Evolutionary conservation across 1,140 invertebrate genomes (phyloP).

Genomic region (Megalopta genalis): DNA sequence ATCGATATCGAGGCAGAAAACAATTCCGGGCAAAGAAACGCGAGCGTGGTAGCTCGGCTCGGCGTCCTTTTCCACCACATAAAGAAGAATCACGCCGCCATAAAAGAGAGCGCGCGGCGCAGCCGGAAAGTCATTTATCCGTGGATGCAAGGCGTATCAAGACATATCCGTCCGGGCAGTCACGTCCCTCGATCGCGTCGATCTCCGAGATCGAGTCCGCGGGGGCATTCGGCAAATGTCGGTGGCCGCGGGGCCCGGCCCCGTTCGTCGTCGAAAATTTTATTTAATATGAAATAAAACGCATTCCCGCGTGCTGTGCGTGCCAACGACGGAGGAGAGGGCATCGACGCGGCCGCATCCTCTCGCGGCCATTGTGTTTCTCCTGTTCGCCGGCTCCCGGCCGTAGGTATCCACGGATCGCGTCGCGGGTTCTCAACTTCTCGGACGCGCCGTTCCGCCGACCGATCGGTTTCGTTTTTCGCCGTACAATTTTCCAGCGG

Average conservation of each 20-base stretch:
- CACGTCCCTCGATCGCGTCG: conserved; percentile 9
- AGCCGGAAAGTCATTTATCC: neutral
- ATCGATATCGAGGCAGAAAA: neutral
- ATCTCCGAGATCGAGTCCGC: neutral
- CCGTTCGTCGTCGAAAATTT: conserved; percentile 70
- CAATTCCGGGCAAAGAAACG: neutral
- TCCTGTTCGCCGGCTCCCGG: conserved; percentile 65
- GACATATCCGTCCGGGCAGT: conserved; percentile 13
- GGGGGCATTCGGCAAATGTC: conserved; percentile 63
- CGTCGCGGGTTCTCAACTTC: conserved; percentile 71
- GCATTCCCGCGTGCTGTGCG: conserved; percentile 74
- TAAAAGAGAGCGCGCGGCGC: neutral
- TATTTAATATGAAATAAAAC: conserved; percentile 78
- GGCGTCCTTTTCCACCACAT: neutral
- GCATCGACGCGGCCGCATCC: conserved; percentile 63
- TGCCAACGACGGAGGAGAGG: conserved; percentile 67
- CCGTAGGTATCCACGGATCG: conserved; percentile 64
- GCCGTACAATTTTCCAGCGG: conserved; percentile 15
- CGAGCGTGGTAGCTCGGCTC: neutral
- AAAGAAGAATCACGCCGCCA: neutral
- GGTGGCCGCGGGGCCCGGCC: conserved; percentile 25
- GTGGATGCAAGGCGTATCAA: conserved; percentile 9
- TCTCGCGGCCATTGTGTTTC: conserved; percentile 63
- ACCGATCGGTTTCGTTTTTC: neutral
- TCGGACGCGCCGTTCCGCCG: neutral